phyloP scores from a whole-genome alignment of 2,888 invertebrate species.

The Lathronympha strigana region DNA sequence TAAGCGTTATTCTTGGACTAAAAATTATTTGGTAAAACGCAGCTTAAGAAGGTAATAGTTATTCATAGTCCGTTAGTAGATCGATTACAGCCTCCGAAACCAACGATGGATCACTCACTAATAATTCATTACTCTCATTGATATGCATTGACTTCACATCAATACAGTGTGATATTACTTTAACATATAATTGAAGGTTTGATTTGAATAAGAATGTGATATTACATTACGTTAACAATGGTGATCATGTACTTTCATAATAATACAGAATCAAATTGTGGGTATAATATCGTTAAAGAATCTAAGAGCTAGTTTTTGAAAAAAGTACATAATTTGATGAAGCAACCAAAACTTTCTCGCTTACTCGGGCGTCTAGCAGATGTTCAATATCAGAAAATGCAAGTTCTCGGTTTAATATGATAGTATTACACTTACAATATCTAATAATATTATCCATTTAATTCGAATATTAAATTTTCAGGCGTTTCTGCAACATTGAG shows the following conservation, averaged over 20 bases:
- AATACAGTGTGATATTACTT: neutral
- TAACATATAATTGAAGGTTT: neutral
- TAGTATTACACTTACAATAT: too few species aligned
- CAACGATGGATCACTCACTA: slow-evolving; percentile 21
- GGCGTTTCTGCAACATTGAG: too few species aligned
- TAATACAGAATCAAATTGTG: neutral
- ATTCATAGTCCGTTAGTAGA: slow-evolving; percentile 9
- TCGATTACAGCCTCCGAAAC: neutral
- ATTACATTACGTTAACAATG: neutral
- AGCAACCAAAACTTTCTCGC: too few species aligned
- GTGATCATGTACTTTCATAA: neutral
- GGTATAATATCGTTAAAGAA: neutral
- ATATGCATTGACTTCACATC: slow-evolving; percentile 22
- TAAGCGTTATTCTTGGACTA: too few species aligned
- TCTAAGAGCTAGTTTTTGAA: too few species aligned
- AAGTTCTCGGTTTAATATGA: too few species aligned
- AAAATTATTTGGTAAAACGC: too few species aligned
- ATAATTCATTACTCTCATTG: slow-evolving; percentile 32
- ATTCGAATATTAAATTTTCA: too few species aligned
- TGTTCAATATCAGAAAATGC: too few species aligned
- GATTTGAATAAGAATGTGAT: neutral
- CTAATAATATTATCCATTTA: too few species aligned
- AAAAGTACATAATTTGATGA: too few species aligned
- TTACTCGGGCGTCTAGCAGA: too few species aligned
- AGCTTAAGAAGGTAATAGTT: neutral